These are phyloP conservation scores for Phoxinus dragarum DNA, from an alignment of 2,797 vertebrate genomes.

Conservation along the genomic window DNA sequence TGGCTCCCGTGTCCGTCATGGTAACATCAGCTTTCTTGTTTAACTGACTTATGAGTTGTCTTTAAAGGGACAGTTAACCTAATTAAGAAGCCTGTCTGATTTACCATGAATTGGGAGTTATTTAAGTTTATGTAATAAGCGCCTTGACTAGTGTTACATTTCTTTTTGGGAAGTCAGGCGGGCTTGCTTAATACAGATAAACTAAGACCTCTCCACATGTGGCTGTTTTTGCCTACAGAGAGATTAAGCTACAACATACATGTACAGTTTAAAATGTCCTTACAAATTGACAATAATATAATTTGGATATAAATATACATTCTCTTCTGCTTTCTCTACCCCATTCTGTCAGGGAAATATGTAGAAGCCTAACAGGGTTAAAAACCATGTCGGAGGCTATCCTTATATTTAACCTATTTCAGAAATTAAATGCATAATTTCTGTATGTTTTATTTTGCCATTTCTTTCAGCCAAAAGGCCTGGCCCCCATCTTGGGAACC, in stretches of 20 bases:
- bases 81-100: conserved; percentile 5
- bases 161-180: background rate
- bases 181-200: background rate
- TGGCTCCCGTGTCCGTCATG: too few relatives aligned
- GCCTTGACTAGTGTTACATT: background rate
- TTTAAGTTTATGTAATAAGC: conserved; percentile 16
- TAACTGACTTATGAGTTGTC: too few relatives aligned
- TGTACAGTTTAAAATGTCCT: background rate
- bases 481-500: conserved; percentile 4
- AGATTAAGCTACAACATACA: background rate
- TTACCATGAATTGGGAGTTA: background rate
- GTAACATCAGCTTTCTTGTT: too few relatives aligned
- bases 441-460: background rate
- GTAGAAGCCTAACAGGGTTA: background rate
- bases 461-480: conserved; percentile 8
- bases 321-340: background rate
- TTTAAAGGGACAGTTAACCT: too few relatives aligned
- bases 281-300: conserved; percentile 1
- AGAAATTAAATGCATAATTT: background rate
- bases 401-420: conserved; percentile 9
- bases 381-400: conserved; percentile 2
- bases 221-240: background rate
- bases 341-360: background rate
- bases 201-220: background rate
- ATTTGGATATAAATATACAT: background rate